phyloP scores from a whole-genome alignment of 2,113 vertebrate genomes.

The Meles meles region DNA sequence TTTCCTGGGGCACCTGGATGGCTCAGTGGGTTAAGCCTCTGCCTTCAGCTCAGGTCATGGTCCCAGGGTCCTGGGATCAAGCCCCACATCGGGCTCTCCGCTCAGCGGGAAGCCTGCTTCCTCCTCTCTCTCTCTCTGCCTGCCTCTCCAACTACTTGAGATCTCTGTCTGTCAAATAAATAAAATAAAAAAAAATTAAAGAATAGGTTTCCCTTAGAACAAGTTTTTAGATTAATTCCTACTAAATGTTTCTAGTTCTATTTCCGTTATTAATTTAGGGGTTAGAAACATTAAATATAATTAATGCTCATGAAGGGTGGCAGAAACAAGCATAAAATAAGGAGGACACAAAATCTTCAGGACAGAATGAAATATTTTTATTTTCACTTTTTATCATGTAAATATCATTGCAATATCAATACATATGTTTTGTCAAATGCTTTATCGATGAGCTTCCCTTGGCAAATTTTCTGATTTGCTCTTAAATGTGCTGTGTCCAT shows the following conservation, averaged over 20 bases:
- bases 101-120: too few relatives aligned
- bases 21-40: too few relatives aligned
- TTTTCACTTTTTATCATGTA: not conserved
- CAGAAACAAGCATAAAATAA: not conserved
- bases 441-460: not conserved
- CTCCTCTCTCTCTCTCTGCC: too few relatives aligned
- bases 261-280: not conserved
- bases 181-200: too few relatives aligned
- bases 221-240: constrained; percentile 6
- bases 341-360: not conserved
- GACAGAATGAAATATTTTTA: not conserved
- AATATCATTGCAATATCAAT: not conserved
- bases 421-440: not conserved
- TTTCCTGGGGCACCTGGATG: too few relatives aligned
- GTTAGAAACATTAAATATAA: not conserved
- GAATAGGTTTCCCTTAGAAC: not conserved
- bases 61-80: too few relatives aligned
- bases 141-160: too few relatives aligned
- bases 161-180: too few relatives aligned
- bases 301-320: not conserved
- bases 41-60: too few relatives aligned
- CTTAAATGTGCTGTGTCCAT: not conserved
- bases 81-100: too few relatives aligned
- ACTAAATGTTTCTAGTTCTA: not conserved
- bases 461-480: not conserved